These are phyloP conservation scores for Cuculus canorus DNA, from an alignment of 2,797 vertebrate genomes.

Conservation along the genomic window DNA sequence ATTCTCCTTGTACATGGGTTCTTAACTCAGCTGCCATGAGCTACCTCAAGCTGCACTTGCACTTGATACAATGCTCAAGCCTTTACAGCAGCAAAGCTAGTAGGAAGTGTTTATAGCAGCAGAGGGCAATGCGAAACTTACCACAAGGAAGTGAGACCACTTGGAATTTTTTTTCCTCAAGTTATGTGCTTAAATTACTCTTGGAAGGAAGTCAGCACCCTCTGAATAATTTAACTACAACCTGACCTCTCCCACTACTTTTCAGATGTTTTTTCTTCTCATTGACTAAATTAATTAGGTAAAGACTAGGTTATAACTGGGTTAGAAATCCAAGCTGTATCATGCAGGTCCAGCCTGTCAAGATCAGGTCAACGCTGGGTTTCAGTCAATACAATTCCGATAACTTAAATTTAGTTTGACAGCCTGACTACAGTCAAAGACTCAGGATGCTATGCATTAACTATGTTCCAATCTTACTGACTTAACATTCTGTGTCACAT, in stretches of 20 bases:
- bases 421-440: conserved; percentile 72
- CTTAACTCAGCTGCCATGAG: conserved; percentile 55
- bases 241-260: conserved; percentile 71
- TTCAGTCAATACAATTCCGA: conserved; percentile 74
- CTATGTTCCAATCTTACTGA: conserved; percentile 74
- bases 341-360: conserved; percentile 86
- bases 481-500: conserved; percentile 65
- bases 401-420: conserved; percentile 72
- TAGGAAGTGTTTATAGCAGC: conserved; percentile 67
- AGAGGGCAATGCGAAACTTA: conserved; percentile 59
- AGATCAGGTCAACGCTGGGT: conserved; percentile 78
- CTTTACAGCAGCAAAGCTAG: conserved; percentile 63
- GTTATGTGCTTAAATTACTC: conserved; percentile 76
- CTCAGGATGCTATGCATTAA: conserved; percentile 63
- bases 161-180: conserved; percentile 43
- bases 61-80: conserved; percentile 62
- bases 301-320: conserved; percentile 74
- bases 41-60: conserved; percentile 57
- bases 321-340: conserved; percentile 78
- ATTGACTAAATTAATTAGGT: conserved; percentile 72
- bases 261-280: conserved; percentile 74
- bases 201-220: conserved; percentile 67
- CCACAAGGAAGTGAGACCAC: conserved; percentile 51
- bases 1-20: conserved; percentile 56
- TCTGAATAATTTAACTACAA: conserved; percentile 78